Base-by-base conservation (phyloP, 2,113 vertebrate species). In the Pachypanchax playfairii region DNA sequence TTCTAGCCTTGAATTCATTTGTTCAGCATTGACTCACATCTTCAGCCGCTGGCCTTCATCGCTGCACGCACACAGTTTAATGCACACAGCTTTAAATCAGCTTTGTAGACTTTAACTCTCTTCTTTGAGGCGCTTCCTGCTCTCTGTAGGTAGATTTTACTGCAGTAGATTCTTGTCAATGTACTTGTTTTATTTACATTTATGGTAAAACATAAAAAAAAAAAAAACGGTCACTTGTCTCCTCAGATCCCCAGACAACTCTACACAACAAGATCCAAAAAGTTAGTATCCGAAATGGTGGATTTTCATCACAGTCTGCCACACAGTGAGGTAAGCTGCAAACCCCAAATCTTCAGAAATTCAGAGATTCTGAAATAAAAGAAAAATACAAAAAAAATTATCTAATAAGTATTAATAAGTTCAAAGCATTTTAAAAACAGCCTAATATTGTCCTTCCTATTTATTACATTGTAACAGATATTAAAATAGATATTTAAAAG, bases 201-300 rank as follows among this genome's bases (percentile, higher is more conserved):
- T n/a, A n/a, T n/a, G n/a, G n/a, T n/a, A n/a, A n/a, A n/a, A n/a
- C n/a, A n/a, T n/a, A n/a, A n/a, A n/a, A 14, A 42, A 58, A 13
- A 39, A 61, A 20, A 31, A 31, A 1, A 69, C 22, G 68, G 3
- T 52, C 71, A 28, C 35, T 28, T 52, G 56, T 68, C 80, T 84
- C 35, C 63, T 6, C 81, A 97, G 95, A 88, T 93, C 87, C 88
- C 87, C 91, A 91, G 93, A 91, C 73, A 81, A 79, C 77, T 92
- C 86, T 90, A 91, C 91, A 91, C 91, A 91, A 88, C 81, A 84
- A 91, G 86, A 87, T 85, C 72, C 74, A 91, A 92, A 80, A 82
- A 93, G 87, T 67, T 92, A 89, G 81, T 84, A 38, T 90, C 81
- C 29, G 74, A 92, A 87, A 88, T 71, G 61, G 83, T 89, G 70